Evolutionary conservation across 37 sponge, comb jelly and placozoan genomes (phyloP), one percentile per base, ranked within the genome.

Genomic region (Chondrosia reniformis): DNA sequence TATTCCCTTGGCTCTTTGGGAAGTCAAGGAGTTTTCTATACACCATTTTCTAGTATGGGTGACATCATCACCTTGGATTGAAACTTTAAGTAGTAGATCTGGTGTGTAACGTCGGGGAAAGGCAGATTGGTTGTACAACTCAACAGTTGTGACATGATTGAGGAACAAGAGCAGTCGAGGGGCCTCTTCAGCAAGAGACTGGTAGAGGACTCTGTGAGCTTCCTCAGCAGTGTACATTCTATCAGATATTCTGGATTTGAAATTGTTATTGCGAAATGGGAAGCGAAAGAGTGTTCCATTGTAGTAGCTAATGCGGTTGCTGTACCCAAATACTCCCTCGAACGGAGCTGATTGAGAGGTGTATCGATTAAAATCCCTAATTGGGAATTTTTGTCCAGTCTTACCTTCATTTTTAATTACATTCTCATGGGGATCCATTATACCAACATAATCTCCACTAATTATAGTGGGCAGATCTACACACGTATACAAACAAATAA

Each of bases 131-230:
- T 34, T 13, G 41, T 85, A 79, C 67, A 90, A 17, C 25, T 75
- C 42, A 33, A 90, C 65, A 2, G 40, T 74, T 42, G 46, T 46
- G 1, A 90, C 77, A 79, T 79, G 41, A 43, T 83, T 86, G 9
- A 90, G 77, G 45, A 90, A 90, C 1, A 90, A 81, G 15, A 90
- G 43, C 1, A 90, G 46, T n/a, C 74, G 45, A 21, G 79, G 81
- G 17, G 80, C 87, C 36, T 85, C 86, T 10, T 76, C 44, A 21
- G 65, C 38, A 9, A 90, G 55, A 22, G 92, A 87, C 0, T 22
- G 32, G 44, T 62, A 91, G 22, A 87, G 81, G 9, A 65, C 58
- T 19, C 34, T 45, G 25, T 28, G 21, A 10, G 80, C 79, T 30
- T 55, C 62, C 1, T 84, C 78, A 25, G 63, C 28, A 32, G 71